Evolutionary conservation across 2,113 vertebrate species (phyloP), one percentile per base, ranked within the genome.

Genomic region (Prunella himalayana): DNA sequence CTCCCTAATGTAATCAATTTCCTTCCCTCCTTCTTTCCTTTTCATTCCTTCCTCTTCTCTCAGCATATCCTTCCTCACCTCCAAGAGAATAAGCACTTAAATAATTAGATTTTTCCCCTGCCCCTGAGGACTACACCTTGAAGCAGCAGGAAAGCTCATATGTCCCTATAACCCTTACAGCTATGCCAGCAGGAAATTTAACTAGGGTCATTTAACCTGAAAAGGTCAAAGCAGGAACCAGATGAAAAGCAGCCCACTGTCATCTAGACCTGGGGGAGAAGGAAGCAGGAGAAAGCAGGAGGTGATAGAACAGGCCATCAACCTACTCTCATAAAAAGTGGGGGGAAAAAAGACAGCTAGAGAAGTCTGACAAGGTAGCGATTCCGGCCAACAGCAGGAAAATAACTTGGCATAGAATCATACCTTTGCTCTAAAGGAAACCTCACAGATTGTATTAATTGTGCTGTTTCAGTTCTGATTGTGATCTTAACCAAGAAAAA

Each of bases 91-190:
- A 90, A 96, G 76, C 47, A 88, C 72, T 92, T 81, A 75, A 78
- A 94, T 95, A 96, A 97, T 93, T 92, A 85, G 85, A 82, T 94
- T 93, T 95, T 94, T 57, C 64, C 73, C 61, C 60, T 91, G 28
- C 95, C 76, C 88, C 82, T 86, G 39, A 81, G 86, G 88, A 97
- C 86, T 79, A 79, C 83, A 94, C 69, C 92, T 95, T 95, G 89
- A 96, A 94, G 94, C 92, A 97, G 95, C 86, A 84, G 96, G 96
- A 95, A 95, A 91, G 86, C 92, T 95, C 73, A 4, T 60, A 94
- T 86, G 77, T 96, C 69, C 76, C 72, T 81, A 68, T 93, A 92
- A 86, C 35, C 42, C 92, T 81, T 59, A 88, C 15, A 88, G 88
- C 86, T 91, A 66, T 86, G 86, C 69, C 96, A 97, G 95, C 91